Evolutionary conservation across 2,888 invertebrate genomes (phyloP).

Genomic region (Nomada flava): DNA sequence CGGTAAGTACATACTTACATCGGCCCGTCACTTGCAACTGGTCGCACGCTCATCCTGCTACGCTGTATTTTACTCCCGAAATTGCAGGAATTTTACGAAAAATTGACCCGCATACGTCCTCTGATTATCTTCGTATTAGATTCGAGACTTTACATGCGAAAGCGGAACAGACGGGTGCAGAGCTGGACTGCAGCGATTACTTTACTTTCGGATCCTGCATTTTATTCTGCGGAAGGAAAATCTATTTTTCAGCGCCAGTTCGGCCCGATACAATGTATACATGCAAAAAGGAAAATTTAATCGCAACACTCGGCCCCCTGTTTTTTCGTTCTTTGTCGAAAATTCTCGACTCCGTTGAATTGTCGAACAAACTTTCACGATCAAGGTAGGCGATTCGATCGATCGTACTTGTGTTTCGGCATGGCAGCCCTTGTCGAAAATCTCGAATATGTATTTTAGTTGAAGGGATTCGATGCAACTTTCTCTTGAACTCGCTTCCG

Average conservation of each 20-base stretch:
- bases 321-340: neutral
- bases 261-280: no score
- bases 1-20: constrained; percentile 24
- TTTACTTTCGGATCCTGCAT: neutral
- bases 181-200: neutral
- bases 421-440: no score
- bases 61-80: constrained; percentile 9
- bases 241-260: no score
- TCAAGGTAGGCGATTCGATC: neutral
- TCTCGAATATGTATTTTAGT: no score
- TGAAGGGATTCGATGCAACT: no score
- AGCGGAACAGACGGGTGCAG: no score
- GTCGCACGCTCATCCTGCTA: constrained; percentile 36
- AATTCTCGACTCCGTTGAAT: neutral
- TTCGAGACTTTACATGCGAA: neutral
- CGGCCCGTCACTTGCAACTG: constrained; percentile 54
- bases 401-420: no score
- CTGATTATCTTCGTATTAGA: neutral
- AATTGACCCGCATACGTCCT: constrained; percentile 10
- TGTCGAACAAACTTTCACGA: neutral
- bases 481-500: neutral
- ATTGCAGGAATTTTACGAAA: constrained; percentile 43
- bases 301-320: no score
- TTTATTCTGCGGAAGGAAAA: neutral
- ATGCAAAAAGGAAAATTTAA: no score